Percentiles rank a stretch among this genome's conserved stretches.
These are phyloP conservation scores for Nasonia giraulti DNA, from an alignment of 1,140 invertebrate species.

Conservation along the genomic window DNA sequence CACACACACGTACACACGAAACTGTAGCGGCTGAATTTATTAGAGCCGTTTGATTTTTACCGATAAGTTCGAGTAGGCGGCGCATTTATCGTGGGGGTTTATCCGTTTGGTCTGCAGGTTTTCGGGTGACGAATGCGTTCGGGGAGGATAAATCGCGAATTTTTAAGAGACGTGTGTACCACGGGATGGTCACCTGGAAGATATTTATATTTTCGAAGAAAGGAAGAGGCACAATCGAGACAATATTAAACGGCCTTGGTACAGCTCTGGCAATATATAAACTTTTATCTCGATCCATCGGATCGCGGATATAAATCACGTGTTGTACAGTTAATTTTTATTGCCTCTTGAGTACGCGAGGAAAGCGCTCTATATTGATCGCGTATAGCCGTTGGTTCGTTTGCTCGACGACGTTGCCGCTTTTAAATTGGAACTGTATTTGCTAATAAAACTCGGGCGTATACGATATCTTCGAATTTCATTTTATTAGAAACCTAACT, in stretches of 20 bases:
- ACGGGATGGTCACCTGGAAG: too few species aligned
- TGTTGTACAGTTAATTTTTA: slow-evolving; percentile 16
- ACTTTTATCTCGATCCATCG: background rate
- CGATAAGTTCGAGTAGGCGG: background rate
- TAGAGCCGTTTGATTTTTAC: slow-evolving; percentile 6
- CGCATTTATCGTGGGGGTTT: background rate
- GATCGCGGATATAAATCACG: background rate
- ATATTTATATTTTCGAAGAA: too few species aligned
- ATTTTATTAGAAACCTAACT: too few species aligned
- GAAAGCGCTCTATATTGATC: background rate
- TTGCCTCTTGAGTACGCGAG: background rate
- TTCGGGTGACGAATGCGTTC: background rate
- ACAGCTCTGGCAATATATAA: background rate
- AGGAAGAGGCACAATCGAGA: background rate
- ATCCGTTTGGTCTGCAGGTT: background rate
- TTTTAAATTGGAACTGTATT: background rate
- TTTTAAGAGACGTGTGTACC: too few species aligned
- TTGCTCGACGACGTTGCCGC: background rate
- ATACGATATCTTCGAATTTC: too few species aligned
- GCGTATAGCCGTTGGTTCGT: slow-evolving; percentile 7
- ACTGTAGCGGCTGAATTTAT: slow-evolving; percentile 2
- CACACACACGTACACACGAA: background rate
- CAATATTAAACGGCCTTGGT: background rate
- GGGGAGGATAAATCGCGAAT: background rate
- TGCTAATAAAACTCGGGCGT: background rate